These are phyloP conservation scores for Xylota segnis DNA, from an alignment of 2,888 invertebrate species.

Conservation along the genomic window DNA sequence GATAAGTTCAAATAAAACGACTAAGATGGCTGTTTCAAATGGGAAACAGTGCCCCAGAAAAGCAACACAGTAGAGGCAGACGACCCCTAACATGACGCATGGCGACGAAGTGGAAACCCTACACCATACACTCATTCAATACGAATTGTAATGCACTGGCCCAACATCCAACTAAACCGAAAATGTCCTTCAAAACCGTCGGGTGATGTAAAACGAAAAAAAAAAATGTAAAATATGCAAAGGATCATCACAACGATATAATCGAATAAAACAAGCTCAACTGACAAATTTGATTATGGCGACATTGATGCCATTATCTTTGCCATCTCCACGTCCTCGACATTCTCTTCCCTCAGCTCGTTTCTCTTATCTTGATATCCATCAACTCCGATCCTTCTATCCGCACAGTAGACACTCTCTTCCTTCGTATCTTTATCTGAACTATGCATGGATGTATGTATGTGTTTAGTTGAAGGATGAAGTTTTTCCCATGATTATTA, in stretches of 20 bases:
- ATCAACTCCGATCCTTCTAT: constrained; percentile 57
- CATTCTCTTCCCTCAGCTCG: constrained; percentile 48
- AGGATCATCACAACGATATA: constrained; percentile 74
- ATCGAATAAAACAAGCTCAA: constrained; percentile 76
- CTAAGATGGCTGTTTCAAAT: too few species aligned
- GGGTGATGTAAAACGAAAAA: constrained; percentile 3
- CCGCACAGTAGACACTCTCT: constrained; percentile 31
- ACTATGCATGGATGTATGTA: constrained; percentile 40
- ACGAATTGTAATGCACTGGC: constrained; percentile 45
- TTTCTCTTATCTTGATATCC: constrained; percentile 58
- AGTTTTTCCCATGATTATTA: constrained; percentile 75
- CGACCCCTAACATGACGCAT: too few species aligned
- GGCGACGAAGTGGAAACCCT: too few species aligned
- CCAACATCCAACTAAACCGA: constrained; percentile 28
- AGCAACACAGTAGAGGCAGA: too few species aligned
- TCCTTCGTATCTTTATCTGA: constrained; percentile 50
- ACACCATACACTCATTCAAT: constrained; percentile 64
- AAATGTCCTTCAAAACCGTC: constrained; percentile 46
- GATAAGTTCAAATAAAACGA: too few species aligned
- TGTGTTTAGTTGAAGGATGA: constrained; percentile 74
- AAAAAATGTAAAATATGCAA: constrained; percentile 57
- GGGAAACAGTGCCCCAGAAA: too few species aligned
- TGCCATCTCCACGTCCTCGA: constrained; percentile 56
- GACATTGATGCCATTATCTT: constrained; percentile 76
- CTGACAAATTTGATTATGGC: constrained; percentile 77